These are phyloP conservation scores for Luidia sarsii DNA, from an alignment of 53 echinoderm and acorn worm species.

Conservation along the genomic window DNA sequence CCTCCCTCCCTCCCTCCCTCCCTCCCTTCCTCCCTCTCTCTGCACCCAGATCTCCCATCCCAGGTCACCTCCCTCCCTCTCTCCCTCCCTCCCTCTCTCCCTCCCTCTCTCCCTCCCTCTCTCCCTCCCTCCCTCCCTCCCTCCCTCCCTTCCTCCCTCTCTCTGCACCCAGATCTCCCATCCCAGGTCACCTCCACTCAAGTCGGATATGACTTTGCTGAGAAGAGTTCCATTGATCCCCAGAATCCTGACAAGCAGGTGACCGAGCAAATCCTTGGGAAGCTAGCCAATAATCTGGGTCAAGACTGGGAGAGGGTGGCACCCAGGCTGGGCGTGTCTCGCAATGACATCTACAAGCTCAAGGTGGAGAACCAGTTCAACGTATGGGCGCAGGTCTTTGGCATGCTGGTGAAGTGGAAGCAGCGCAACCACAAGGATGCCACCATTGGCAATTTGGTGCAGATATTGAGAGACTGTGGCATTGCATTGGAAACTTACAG, in stretches of 20 bases:
- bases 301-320: constrained; percentile 14
- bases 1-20: no score
- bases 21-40: no score
- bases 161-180: no score
- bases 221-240: background rate
- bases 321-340: background rate
- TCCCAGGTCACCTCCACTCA: background rate
- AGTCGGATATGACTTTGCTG: constrained; percentile 4
- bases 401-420: constrained; percentile 16
- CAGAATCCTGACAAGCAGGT: background rate
- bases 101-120: no score
- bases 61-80: no score
- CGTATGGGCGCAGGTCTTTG: constrained; percentile 19
- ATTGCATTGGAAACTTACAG: background rate
- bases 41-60: no score
- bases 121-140: no score
- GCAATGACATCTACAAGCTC: background rate
- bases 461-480: background rate
- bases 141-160: no score
- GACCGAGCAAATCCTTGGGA: constrained; percentile 1
- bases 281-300: background rate
- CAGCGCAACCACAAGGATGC: constrained; percentile 1
- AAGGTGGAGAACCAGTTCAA: constrained; percentile 36
- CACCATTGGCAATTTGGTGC: background rate
- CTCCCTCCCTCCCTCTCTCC: no score